Conservation (phyloP, 2,113 vertebrate genomes). For the Centrocercus urophasianus region DNA sequence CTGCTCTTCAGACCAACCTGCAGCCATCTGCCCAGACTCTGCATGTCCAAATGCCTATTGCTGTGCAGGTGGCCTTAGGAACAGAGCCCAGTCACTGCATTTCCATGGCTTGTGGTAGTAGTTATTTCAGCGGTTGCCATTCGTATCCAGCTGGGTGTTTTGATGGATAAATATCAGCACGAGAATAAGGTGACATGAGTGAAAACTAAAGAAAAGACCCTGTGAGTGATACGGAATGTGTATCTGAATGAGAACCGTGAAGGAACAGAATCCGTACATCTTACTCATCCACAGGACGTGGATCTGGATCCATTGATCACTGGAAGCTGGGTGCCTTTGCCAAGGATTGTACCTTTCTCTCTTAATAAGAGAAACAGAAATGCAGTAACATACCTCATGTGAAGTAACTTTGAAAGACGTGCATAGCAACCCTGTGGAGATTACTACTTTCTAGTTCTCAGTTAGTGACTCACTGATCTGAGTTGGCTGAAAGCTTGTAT, state of each 20-base stretch:
- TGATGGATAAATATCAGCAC: conserved; percentile 76
- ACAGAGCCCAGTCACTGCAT: conserved; percentile 75
- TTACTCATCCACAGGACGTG: fast-evolving
- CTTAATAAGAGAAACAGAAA: background rate
- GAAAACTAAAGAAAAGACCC: background rate
- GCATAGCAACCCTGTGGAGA: background rate
- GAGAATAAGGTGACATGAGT: background rate
- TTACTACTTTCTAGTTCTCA: background rate
- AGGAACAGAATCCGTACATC: background rate
- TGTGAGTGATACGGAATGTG: background rate
- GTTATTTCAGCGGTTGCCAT: conserved; percentile 82
- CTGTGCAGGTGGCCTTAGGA: conserved; percentile 83
- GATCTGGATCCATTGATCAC: background rate
- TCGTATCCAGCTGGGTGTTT: conserved; percentile 82
- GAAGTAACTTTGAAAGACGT: background rate
- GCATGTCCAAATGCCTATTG: conserved; percentile 79
- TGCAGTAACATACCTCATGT: background rate
- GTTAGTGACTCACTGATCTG: background rate
- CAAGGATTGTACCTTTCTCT: background rate
- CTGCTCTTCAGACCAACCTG: conserved; percentile 72
- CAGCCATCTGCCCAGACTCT: conserved; percentile 70
- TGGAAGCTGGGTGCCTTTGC: background rate
- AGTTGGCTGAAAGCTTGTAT: background rate
- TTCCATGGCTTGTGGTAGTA: conserved; percentile 66
- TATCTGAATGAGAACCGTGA: background rate